Conservation (phyloP, 2,113 vertebrate genomes). For the Ciconia stormi region DNA sequence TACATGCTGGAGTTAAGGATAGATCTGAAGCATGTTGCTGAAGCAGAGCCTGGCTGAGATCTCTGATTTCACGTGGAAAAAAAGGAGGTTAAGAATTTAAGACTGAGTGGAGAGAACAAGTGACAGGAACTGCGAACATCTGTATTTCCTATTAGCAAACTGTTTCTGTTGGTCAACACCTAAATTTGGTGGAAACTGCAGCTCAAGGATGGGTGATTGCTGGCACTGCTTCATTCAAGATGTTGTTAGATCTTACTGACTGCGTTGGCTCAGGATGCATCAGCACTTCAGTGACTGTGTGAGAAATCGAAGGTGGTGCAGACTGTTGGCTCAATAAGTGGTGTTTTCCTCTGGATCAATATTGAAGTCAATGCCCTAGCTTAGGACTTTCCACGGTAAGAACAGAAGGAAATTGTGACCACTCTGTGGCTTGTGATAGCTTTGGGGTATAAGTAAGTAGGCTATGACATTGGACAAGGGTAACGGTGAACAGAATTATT, state of each 20-base stretch:
- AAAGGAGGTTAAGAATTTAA: not conserved
- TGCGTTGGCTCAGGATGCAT: not conserved
- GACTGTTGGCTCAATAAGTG: not conserved
- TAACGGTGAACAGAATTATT: not conserved
- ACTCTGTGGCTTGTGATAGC: not conserved
- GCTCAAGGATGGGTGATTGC: not conserved
- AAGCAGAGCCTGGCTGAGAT: not conserved
- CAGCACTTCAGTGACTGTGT: not conserved
- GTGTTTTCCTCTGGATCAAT: not conserved
- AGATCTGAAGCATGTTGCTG: not conserved
- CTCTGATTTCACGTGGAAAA: not conserved
- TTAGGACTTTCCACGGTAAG: not conserved
- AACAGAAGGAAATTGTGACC: not conserved
- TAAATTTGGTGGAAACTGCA: not conserved
- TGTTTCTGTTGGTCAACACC: not conserved
- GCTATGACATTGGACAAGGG: not conserved
- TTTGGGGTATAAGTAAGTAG: not conserved
- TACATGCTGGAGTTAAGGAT: not conserved
- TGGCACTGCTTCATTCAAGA: not conserved
- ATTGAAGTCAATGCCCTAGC: not conserved
- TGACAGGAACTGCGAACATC: not conserved
- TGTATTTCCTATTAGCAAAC: not conserved
- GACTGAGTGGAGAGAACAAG: not conserved
- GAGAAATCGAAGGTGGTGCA: not conserved
- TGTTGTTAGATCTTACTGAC: not conserved